phyloP scores from a whole-genome alignment of 2,888 invertebrate genomes.

The Amiota minor region DNA sequence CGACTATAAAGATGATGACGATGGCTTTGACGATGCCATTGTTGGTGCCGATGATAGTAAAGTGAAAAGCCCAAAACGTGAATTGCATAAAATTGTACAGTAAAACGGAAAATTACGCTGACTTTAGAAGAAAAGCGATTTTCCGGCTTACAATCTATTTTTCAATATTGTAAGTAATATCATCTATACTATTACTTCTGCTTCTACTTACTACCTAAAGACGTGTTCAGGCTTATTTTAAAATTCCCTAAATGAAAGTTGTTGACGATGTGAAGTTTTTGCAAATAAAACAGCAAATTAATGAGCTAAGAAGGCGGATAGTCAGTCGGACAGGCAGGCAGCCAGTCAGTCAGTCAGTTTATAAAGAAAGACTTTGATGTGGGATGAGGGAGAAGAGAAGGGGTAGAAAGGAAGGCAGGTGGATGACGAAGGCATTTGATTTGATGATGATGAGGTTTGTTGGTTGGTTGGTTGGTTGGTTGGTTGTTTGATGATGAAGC shows the following conservation, averaged over 20 bases:
- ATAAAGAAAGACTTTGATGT: slow-evolving; percentile 38
- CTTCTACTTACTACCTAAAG: too few species aligned
- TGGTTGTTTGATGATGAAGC: too few species aligned
- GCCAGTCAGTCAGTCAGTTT: slow-evolving; percentile 40
- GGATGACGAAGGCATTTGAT: too few species aligned
- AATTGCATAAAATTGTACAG: slow-evolving; percentile 59
- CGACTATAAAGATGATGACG: slow-evolving; percentile 34
- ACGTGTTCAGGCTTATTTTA: slow-evolving; percentile 30
- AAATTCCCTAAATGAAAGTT: slow-evolving; percentile 47
- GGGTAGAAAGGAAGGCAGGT: too few species aligned
- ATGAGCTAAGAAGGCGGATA: slow-evolving; percentile 46
- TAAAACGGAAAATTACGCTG: slow-evolving; percentile 52
- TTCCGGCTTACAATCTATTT: slow-evolving; percentile 11
- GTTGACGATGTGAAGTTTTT: slow-evolving; percentile 44
- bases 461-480: too few species aligned
- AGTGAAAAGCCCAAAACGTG: slow-evolving; percentile 53
- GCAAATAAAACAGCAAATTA: slow-evolving; percentile 50
- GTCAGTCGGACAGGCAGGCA: neutral
- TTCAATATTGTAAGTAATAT: too few species aligned
- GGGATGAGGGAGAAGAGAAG: slow-evolving; percentile 32
- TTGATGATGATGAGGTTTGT: too few species aligned
- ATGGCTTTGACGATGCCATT: slow-evolving; percentile 1
- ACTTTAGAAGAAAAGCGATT: slow-evolving; percentile 37
- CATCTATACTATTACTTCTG: too few species aligned
- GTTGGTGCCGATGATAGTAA: neutral